phyloP scores from a whole-genome alignment of 2,888 invertebrate species.

The Latrodectus hesperus region DNA sequence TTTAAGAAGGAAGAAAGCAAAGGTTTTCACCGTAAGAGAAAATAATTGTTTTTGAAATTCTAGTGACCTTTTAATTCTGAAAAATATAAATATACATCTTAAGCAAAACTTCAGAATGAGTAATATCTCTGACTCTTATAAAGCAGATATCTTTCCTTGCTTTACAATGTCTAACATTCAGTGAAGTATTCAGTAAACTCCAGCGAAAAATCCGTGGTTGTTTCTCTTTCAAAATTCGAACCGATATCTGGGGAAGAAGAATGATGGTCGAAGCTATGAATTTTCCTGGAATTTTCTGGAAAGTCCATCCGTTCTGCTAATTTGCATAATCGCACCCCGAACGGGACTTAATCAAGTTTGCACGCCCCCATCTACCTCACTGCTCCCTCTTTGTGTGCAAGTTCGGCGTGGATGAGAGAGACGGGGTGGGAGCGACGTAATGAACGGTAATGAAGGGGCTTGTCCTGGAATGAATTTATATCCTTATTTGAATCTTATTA shows the following conservation, averaged over 20 bases:
- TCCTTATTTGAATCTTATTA: slow-evolving; percentile 10
- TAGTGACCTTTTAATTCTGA: neutral
- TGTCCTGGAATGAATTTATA: slow-evolving; percentile 26
- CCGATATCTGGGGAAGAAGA: neutral
- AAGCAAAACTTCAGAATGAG: neutral
- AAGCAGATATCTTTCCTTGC: neutral
- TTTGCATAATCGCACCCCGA: slow-evolving; percentile 55
- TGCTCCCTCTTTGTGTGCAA: neutral
- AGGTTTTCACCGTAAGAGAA: too few relatives aligned
- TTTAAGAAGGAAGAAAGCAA: too few relatives aligned
- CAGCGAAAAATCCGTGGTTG: neutral
- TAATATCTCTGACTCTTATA: neutral
- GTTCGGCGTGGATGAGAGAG: neutral
- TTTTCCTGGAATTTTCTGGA: slow-evolving; percentile 17
- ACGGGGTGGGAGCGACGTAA: neutral
- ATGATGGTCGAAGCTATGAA: slow-evolving; percentile 17
- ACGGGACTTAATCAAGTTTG: slow-evolving; percentile 54
- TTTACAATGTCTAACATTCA: neutral
- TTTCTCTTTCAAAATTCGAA: slow-evolving; percentile 2
- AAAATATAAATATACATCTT: neutral
- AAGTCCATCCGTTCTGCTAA: slow-evolving; percentile 33
- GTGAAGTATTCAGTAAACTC: neutral
- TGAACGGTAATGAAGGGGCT: slow-evolving; percentile 49
- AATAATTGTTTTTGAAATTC: too few relatives aligned
- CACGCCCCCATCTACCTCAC: slow-evolving; percentile 15